Evolutionary conservation across 2,113 vertebrate genomes (phyloP).

Genomic region (Catharus fuscescens): DNA sequence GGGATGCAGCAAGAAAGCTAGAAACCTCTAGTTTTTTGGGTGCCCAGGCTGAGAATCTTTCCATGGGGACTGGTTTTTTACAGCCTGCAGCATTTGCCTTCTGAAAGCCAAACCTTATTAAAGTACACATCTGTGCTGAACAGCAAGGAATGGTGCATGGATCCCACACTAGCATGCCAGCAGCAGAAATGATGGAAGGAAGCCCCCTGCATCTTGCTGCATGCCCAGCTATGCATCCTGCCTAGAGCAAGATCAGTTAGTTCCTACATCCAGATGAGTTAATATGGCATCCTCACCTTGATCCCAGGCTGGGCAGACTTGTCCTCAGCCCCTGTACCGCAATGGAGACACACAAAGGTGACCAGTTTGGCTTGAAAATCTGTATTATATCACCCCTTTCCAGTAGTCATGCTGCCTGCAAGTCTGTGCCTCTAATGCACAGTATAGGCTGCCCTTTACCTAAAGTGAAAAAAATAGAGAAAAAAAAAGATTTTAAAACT

Average conservation of each 20-base stretch:
- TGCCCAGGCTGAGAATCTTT: not conserved
- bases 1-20: not conserved
- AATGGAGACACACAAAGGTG: not conserved
- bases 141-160: not conserved
- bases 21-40: not conserved
- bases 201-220: fast-evolving
- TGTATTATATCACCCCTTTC: not conserved
- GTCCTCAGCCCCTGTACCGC: not conserved
- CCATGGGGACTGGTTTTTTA: not conserved
- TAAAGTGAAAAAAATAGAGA: not conserved
- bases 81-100: not conserved
- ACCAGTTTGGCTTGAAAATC: not conserved
- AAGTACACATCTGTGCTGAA: not conserved
- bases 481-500: not conserved
- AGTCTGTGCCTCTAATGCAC: not conserved
- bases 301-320: not conserved
- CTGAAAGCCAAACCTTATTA: not conserved
- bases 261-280: not conserved
- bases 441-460: not conserved
- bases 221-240: not conserved
- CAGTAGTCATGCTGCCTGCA: not conserved
- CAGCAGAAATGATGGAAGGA: not conserved
- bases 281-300: not conserved
- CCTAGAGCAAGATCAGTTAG: not conserved
- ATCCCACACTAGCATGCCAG: not conserved